Percentiles rank a stretch among this genome's conserved stretches.
These are phyloP conservation scores for Drosophila lacicola DNA, from an alignment of 2,888 invertebrate genomes.

Conservation along the genomic window DNA sequence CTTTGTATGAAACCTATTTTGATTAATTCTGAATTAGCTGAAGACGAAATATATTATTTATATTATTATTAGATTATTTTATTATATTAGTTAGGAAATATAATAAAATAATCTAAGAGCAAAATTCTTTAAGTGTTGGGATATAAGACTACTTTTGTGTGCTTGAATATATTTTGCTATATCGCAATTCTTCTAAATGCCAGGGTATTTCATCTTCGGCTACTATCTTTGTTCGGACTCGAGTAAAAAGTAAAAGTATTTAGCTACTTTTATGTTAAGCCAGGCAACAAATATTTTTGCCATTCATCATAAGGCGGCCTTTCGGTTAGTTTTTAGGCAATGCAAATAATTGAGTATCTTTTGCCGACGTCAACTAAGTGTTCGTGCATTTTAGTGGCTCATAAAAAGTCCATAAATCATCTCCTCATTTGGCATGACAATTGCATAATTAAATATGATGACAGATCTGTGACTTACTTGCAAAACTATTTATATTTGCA, in stretches of 20 bases:
- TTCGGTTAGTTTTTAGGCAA: background rate
- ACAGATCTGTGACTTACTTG: slow-evolving; percentile 17
- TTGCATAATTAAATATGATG: slow-evolving; percentile 31
- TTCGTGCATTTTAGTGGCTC: background rate
- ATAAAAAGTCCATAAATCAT: slow-evolving; percentile 30
- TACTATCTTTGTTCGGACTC: background rate
- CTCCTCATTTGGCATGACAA: background rate
- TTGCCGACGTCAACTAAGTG: background rate
- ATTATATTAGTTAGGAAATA: too few relatives aligned
- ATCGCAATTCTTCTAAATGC: background rate
- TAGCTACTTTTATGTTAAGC: background rate
- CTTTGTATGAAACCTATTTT: too few relatives aligned
- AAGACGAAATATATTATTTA: too few relatives aligned
- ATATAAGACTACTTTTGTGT: too few relatives aligned
- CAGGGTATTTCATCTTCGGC: background rate
- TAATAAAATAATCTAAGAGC: too few relatives aligned
- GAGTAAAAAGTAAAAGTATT: background rate
- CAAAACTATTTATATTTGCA: slow-evolving; percentile 2
- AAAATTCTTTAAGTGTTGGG: too few relatives aligned
- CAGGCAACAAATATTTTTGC: background rate
- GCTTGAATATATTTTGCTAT: too few relatives aligned
- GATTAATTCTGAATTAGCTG: too few relatives aligned
- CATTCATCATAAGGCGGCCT: background rate
- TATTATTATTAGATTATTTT: too few relatives aligned
- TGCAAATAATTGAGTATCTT: background rate